Evolutionary conservation across 1,140 invertebrate species (phyloP).

Genomic region (Monomorium pharaonis): DNA sequence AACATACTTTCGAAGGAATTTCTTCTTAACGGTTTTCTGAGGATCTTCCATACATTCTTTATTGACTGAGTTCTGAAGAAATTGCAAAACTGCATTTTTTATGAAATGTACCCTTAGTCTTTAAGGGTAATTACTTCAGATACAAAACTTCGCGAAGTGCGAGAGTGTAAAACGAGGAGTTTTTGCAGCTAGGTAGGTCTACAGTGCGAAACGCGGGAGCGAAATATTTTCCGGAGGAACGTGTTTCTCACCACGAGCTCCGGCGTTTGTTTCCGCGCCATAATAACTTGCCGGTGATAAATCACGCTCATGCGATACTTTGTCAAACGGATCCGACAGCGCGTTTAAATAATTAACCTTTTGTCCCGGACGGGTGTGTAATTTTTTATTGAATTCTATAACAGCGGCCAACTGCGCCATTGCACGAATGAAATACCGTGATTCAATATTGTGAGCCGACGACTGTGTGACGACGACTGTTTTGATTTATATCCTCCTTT

Average conservation of each 20-base stretch:
- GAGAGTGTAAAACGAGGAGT: slow-evolving; percentile 21
- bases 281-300: slow-evolving; percentile 44
- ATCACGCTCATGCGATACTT: slow-evolving; percentile 49
- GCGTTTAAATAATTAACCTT: slow-evolving; percentile 68
- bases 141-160: slow-evolving; percentile 39
- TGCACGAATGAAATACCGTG: slow-evolving; percentile 39
- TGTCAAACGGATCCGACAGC: slow-evolving; percentile 54
- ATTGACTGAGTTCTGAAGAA: not conserved
- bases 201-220: slow-evolving; percentile 44
- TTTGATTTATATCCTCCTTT: slow-evolving; percentile 54
- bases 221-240: slow-evolving; percentile 60
- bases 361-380: slow-evolving; percentile 34
- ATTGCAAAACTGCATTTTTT: slow-evolving; percentile 48
- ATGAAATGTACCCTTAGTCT: slow-evolving; percentile 35
- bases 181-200: slow-evolving; percentile 6
- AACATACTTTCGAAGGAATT: slow-evolving; percentile 32
- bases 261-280: slow-evolving; percentile 57
- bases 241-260: slow-evolving; percentile 57
- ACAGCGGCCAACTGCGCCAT: slow-evolving; percentile 8
- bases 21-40: slow-evolving; percentile 9
- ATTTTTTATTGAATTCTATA: slow-evolving; percentile 63
- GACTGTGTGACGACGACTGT: slow-evolving; percentile 30
- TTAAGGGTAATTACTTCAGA: slow-evolving; percentile 43
- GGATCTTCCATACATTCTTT: slow-evolving; percentile 21
- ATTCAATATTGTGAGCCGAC: slow-evolving; percentile 45